Base-by-base conservation (phyloP, 2,888 invertebrate species). In the Protonemura montana region DNA sequence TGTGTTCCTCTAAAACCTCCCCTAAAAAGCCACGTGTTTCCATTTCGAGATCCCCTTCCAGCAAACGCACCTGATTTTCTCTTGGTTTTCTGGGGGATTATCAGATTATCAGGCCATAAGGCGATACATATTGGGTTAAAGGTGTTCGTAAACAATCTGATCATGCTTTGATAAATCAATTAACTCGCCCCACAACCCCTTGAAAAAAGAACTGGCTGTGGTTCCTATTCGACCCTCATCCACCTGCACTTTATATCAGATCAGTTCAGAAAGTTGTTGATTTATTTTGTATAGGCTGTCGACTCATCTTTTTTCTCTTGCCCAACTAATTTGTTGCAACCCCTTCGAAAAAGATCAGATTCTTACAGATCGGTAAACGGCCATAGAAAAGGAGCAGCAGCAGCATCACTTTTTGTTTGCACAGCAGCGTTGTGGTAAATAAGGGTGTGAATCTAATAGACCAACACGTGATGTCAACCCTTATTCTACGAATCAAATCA, bases 391-490 rank as follows among this genome's bases (percentile, higher is more conserved):
- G 59, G 59, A 10, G 59, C 59, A 59, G 59, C 59, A 10, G 59
- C 59, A 59, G 59, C 59, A 59, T 59, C 59, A 59, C 16, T 59
- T 59, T 21, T 59, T 59, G 59, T 59, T 59, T 59, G 13, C 59
- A 59, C 59, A 59, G 59, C 16, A 2, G 21, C 59, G 5, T 7
- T 41, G 35, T 26, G 41, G 82, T 26, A 25, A 25, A 41, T 26
- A 26, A 83, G 82, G 82, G 82, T 83, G 82, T 41, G 35, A 83
- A 83, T 25, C 82, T n/a, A 83, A 83, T 41, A 83, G 82, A 7
- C 21, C 42, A 21, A 83, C 42, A 41, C 30, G 27, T 28, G 78
- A 78, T 27, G 2, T n/a, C 27, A 78, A 78, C 27, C 78, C 78
- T 26, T 78, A 78, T 78, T 78, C 21, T 78, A 78, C 28, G 28